Evolutionary conservation across 1,140 invertebrate species (phyloP).

Genomic region (Bombus sibiricus): DNA sequence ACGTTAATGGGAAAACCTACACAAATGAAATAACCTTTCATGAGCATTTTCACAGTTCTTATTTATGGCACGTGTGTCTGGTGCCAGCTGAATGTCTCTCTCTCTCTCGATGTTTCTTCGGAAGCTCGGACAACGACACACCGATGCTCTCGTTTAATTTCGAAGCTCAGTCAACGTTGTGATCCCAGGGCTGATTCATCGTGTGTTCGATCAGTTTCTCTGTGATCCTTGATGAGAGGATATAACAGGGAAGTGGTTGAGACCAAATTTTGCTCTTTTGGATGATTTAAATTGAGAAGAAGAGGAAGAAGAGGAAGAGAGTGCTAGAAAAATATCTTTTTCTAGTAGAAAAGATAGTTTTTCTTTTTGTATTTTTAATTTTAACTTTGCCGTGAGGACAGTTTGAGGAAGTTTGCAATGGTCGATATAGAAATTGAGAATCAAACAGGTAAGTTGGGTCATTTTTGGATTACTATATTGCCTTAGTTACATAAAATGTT

Average conservation of each 20-base stretch:
- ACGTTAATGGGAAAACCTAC: background rate
- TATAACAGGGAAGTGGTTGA: background rate
- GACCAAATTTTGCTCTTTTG: too few relatives aligned
- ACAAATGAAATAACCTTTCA: background rate
- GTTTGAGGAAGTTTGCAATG: background rate
- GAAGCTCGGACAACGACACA: constrained; percentile 27
- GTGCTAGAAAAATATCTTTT: background rate
- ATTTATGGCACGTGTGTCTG: background rate
- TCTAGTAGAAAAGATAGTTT: background rate
- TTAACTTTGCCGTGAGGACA: background rate
- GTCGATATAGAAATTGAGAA: background rate
- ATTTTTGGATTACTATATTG: background rate
- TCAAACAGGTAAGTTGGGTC: background rate
- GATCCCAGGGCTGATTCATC: background rate
- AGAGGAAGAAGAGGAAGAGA: background rate
- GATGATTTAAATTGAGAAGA: background rate
- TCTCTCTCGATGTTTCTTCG: constrained; percentile 8
- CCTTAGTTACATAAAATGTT: background rate
- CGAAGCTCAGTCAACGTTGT: constrained; percentile 19
- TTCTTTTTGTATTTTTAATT: background rate
- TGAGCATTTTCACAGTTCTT: background rate
- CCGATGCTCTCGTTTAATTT: constrained; percentile 18
- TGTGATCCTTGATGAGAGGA: too few relatives aligned
- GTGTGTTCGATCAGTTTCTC: background rate
- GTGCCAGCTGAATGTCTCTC: background rate